Conservation (phyloP, 2,113 vertebrate species). For the Numida meleagris region DNA sequence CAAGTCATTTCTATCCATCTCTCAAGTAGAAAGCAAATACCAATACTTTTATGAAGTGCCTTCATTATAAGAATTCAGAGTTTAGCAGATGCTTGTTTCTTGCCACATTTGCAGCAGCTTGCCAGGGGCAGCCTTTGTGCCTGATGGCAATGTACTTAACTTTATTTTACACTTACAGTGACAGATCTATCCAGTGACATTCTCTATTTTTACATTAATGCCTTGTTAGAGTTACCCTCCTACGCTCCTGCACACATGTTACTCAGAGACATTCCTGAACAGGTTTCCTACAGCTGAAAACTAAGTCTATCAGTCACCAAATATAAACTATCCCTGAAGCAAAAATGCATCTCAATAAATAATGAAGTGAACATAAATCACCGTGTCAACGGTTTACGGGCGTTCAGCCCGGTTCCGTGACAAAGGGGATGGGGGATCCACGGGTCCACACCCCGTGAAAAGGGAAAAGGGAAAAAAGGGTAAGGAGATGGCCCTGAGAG, state of each 20-base stretch:
- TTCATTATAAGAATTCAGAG: background rate
- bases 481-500: no score
- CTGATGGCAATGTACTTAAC: background rate
- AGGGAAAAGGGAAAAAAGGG: no score
- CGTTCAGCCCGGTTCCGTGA: no score
- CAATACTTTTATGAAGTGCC: background rate
- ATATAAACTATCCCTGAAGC: background rate
- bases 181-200: background rate
- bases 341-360: background rate
- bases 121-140: background rate
- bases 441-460: no score
- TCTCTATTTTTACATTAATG: background rate
- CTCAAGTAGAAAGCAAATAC: slow-evolving; percentile 28
- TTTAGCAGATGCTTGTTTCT: background rate
- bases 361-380: background rate
- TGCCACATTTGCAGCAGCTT: background rate
- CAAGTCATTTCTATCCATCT: slow-evolving; percentile 13
- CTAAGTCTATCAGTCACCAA: background rate
- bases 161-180: background rate
- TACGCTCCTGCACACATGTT: background rate
- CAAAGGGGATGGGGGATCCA: no score
- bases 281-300: background rate
- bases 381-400: no score
- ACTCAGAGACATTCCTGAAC: background rate
- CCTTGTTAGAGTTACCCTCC: background rate